A percentile compares a stretch with the other conserved stretches of the same genome.
Evolutionary conservation across 2,888 invertebrate genomes (phyloP).

Genomic region (Merodon equestris): DNA sequence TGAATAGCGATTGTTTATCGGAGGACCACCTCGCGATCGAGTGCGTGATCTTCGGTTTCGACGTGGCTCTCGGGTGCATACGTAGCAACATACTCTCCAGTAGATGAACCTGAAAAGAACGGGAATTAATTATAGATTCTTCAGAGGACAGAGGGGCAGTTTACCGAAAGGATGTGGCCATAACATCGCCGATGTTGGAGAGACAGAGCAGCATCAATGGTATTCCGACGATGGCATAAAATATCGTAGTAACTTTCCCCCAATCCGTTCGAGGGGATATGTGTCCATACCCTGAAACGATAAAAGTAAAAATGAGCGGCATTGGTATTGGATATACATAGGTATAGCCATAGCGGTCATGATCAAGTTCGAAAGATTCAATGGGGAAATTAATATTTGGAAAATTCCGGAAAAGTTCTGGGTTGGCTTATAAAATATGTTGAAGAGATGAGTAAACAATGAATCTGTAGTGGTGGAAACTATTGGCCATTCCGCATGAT

Average conservation of each 20-base stretch:
- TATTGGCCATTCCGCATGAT: no score
- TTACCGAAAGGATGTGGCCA: slow-evolving; percentile 93
- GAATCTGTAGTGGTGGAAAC: no score
- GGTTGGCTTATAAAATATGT: no score
- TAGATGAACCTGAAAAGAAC: slow-evolving; percentile 86
- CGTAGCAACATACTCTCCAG: slow-evolving; percentile 94
- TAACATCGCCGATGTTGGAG: slow-evolving; percentile 95
- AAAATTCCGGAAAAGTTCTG: no score
- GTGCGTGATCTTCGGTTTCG: slow-evolving; percentile 75
- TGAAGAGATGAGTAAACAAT: no score
- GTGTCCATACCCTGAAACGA: slow-evolving; percentile 98
- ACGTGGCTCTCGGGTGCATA: slow-evolving; percentile 89
- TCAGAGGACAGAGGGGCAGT: slow-evolving; percentile 12
- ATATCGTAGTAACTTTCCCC: slow-evolving; percentile 96
- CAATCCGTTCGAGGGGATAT: slow-evolving; percentile 95
- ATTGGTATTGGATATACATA: no score
- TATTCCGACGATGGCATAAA: slow-evolving; percentile 96
- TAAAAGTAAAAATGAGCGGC: no score
- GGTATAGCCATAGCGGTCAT: no score
- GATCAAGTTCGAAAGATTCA: no score
- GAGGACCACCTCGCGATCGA: slow-evolving; percentile 68
- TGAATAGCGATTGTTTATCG: slow-evolving; percentile 71
- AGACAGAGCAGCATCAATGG: slow-evolving; percentile 96
- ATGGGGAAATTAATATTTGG: no score
- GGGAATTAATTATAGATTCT: not conserved